Percentiles rank a stretch among this genome's conserved stretches.
Conservation (phyloP, 2,888 invertebrate genomes). For the Agrochola circellaris region DNA sequence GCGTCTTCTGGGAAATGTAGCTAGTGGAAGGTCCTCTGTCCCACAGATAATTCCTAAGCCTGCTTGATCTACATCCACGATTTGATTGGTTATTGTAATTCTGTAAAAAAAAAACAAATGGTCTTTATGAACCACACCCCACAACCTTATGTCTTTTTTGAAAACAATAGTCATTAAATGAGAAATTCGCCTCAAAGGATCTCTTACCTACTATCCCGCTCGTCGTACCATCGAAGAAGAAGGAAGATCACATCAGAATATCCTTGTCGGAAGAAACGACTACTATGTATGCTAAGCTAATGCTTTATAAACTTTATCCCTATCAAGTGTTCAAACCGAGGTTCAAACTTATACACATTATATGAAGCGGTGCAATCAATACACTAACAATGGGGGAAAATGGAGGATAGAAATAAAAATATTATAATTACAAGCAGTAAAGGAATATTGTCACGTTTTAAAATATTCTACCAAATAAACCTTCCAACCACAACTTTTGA, state of each 20-base stretch:
- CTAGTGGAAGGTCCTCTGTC: too few relatives aligned
- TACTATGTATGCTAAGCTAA: conserved; percentile 35
- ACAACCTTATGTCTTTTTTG: too few relatives aligned
- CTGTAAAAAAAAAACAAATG: not conserved
- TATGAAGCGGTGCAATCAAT: conserved; percentile 22
- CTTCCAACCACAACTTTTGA: conserved; percentile 4
- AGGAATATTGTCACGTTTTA: not conserved
- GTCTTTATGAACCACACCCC: too few relatives aligned
- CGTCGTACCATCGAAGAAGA: not conserved
- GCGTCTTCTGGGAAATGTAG: too few relatives aligned
- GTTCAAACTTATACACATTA: conserved; percentile 26
- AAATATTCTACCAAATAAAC: not conserved
- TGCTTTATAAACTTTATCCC: conserved; percentile 3
- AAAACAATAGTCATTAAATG: not conserved
- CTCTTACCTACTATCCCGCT: not conserved
- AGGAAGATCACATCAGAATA: conserved; percentile 5
- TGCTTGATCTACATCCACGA: not conserved
- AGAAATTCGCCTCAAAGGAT: not conserved
- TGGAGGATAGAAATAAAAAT: not conserved
- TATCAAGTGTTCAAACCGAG: conserved; percentile 13
- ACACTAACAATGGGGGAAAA: not conserved
- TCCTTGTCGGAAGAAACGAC: not conserved
- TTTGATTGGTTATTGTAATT: not conserved
- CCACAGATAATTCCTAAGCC: too few relatives aligned
- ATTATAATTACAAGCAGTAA: not conserved